Base-by-base conservation (phyloP, 2,113 vertebrate species). In the Hystrix brachyura region DNA sequence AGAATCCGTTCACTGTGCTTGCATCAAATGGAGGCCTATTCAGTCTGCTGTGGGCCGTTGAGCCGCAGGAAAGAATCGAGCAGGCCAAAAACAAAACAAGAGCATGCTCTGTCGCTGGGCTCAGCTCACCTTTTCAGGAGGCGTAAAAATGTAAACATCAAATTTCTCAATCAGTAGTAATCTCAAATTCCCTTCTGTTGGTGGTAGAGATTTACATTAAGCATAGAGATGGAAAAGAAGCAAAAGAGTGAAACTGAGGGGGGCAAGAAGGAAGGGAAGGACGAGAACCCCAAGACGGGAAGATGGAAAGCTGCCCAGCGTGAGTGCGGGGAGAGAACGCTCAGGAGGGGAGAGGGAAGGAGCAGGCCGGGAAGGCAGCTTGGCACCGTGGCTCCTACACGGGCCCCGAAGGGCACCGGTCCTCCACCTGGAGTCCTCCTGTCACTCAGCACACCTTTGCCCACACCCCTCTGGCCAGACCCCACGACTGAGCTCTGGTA, bases 71-170 rank as follows among this genome's bases (percentile, higher is more conserved):
- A 83, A 32, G 64, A 53, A 46, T 15, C 6, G 0, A 23, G 69
- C 34, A 55, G 95, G 89, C 46, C 82, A 14, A 38, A 27, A 10
- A n/a, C 82, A 11, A 38, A 27, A 10, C 46, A 8, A 4, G 8
- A 6, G 21, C n/a, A 21, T 23, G 12, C 19, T 7, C 12, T 46
- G 90, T 51, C 18, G 1, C 4, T 2, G 76, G 87, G 84, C 9
- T 21, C 76, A 85, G 60, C 48, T 48, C 38, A 83, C 90, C 89
- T 62, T 67, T 90, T 38, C 29, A 83, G 79, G 92, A 86, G 74
- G 38, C 32, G 55, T 5, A 62, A 78, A 94, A 65, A 93, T 76
- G 65, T 81, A 23, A 87, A 90, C 59, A 18, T 34, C 55, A 53
- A 46, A 64, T 90, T 83, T 86, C 65, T 76, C 55, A 79, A 65